Evolutionary conservation across 2,113 vertebrate species (phyloP).

Genomic region (Lasiurus borealis): DNA sequence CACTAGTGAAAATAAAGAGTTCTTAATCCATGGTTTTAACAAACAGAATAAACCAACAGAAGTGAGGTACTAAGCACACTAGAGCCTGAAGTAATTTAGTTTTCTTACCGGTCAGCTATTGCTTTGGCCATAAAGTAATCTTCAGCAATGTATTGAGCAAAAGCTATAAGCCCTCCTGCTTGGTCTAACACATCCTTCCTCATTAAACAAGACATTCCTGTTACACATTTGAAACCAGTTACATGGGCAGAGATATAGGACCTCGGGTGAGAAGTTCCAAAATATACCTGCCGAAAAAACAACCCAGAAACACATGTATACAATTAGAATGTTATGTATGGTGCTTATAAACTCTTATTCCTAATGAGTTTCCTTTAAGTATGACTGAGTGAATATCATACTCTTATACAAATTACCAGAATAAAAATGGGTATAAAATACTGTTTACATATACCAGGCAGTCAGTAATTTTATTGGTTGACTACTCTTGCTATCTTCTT

Average conservation of each 20-base stretch:
- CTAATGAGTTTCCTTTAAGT: not conserved
- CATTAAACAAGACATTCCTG: constrained; percentile 99
- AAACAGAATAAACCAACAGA: not conserved
- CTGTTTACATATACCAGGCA: not conserved
- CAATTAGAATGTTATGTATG: constrained; percentile 19
- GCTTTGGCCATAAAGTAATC: constrained; percentile 99
- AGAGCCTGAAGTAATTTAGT: not conserved
- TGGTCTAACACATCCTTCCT: constrained; percentile 97
- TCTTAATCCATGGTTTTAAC: not conserved
- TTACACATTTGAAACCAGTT: constrained; percentile 98
- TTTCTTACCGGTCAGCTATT: constrained; percentile 95
- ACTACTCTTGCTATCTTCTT: not conserved
- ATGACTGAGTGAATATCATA: not conserved
- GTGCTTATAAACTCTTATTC: not conserved
- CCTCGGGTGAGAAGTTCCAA: constrained; percentile 98
- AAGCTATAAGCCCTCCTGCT: constrained; percentile 96
- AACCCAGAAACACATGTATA: not conserved
- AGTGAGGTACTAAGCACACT: not conserved
- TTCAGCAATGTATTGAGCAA: constrained; percentile 98
- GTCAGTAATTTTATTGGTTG: not conserved
- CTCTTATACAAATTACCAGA: not conserved
- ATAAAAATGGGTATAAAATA: not conserved
- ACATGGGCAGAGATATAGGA: constrained; percentile 99
- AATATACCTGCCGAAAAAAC: constrained; percentile 92
- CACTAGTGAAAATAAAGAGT: not conserved